A percentile compares a stretch with the other conserved stretches of the same genome.
Evolutionary conservation across 2,797 vertebrate species (phyloP).

Genomic region (Cyclura pinguis): DNA sequence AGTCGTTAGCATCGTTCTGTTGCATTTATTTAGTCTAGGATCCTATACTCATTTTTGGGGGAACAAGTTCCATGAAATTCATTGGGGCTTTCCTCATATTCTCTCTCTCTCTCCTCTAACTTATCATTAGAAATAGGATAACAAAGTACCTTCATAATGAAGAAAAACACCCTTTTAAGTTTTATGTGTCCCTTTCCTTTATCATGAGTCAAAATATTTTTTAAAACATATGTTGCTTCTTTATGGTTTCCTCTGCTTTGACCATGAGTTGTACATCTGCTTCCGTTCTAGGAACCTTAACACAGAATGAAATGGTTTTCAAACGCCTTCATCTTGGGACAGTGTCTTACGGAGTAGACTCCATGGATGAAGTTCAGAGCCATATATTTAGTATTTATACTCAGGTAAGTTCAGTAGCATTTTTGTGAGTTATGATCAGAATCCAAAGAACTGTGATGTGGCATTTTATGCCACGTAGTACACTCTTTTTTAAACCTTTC

Average conservation of each 20-base stretch:
- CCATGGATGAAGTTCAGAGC: constrained; percentile 99
- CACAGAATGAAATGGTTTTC: constrained; percentile 99
- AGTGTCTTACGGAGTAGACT: constrained; percentile 96
- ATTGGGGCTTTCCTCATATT: background rate
- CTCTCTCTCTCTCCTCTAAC: background rate
- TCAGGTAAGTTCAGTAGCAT: constrained; percentile 82
- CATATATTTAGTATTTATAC: constrained; percentile 98
- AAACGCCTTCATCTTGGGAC: constrained; percentile 96
- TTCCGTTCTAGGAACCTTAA: constrained; percentile 89
- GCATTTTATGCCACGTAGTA: background rate
- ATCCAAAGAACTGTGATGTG: background rate
- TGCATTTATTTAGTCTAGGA: background rate
- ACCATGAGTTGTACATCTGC: background rate
- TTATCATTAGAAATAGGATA: background rate
- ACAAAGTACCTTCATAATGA: background rate
- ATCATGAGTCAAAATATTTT: background rate
- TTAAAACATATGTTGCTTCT: background rate
- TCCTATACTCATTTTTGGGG: background rate
- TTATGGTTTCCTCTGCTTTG: background rate
- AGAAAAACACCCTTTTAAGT: background rate
- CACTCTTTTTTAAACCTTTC: background rate
- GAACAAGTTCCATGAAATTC: background rate
- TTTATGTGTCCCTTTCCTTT: background rate
- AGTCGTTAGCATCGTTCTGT: background rate
- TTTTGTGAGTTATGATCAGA: background rate